These are phyloP conservation scores for Arenaria interpres DNA, from an alignment of 2,113 vertebrate genomes.

Conservation along the genomic window DNA sequence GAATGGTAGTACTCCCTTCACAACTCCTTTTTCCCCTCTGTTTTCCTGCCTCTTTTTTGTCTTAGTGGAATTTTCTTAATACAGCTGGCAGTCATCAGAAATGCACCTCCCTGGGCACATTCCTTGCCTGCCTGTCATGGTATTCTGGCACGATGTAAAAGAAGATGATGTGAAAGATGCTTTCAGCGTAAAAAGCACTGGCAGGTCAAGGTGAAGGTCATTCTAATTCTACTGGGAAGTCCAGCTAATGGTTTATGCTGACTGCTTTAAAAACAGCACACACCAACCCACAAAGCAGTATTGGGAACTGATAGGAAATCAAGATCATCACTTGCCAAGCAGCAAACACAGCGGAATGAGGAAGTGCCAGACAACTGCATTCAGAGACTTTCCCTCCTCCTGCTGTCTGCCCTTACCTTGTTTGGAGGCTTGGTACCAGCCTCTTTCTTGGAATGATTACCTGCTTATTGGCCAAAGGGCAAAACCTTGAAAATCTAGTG, in stretches of 20 bases:
- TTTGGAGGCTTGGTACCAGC: background rate
- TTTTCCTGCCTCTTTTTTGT: background rate
- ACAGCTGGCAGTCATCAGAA: background rate
- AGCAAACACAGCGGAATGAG: background rate
- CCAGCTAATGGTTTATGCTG: background rate
- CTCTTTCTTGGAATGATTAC: background rate
- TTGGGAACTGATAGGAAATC: background rate
- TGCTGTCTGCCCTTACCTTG: background rate
- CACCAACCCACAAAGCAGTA: fast-evolving
- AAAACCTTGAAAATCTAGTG: background rate
- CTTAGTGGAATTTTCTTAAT: background rate
- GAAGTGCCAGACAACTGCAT: background rate
- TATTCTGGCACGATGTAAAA: background rate
- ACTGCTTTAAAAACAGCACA: background rate
- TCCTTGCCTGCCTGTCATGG: background rate
- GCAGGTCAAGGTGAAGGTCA: background rate
- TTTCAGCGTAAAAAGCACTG: background rate
- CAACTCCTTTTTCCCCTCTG: background rate
- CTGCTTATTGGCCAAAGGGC: background rate
- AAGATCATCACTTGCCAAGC: background rate
- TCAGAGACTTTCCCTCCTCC: background rate
- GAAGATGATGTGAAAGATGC: background rate
- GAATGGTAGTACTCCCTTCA: background rate
- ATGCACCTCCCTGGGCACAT: background rate
- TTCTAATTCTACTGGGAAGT: background rate